Evolutionary conservation across 2,888 invertebrate species (phyloP).

Genomic region (Morpho deidamia): DNA sequence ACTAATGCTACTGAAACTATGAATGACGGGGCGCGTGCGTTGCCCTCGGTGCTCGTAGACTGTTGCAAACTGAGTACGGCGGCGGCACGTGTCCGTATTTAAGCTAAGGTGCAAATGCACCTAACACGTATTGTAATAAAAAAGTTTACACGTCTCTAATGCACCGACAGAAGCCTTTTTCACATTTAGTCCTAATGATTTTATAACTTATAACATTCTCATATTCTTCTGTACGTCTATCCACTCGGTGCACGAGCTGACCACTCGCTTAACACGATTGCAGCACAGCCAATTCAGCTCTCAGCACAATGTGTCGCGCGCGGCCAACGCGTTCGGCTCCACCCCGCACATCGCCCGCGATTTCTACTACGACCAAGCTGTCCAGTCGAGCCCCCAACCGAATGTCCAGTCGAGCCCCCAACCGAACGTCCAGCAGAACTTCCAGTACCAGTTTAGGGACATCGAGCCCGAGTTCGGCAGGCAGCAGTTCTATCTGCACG

Average conservation of each 20-base stretch:
- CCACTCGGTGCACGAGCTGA: conserved; percentile 19
- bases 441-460: conserved; percentile 48
- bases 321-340: conserved; percentile 59
- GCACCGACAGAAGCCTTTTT: too few species aligned
- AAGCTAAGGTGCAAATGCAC: too few species aligned
- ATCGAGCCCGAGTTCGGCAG: conserved; percentile 53
- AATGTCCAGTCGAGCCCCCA: conserved; percentile 8
- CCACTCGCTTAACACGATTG: conserved; percentile 28
- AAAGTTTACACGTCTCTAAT: too few species aligned
- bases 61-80: too few species aligned
- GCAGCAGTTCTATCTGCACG: conserved; percentile 89
- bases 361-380: conserved; percentile 28
- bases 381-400: conserved; percentile 32
- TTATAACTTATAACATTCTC: too few species aligned
- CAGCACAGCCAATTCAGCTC: conserved; percentile 78
- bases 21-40: too few species aligned
- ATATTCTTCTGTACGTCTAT: neutral
- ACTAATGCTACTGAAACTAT: too few species aligned
- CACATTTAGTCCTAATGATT: too few species aligned
- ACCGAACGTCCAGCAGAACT: conserved; percentile 27
- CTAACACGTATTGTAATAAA: too few species aligned
- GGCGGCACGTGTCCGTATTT: too few species aligned
- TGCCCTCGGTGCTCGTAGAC: too few species aligned
- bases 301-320: conserved; percentile 70
- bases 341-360: conserved; percentile 67